Base-by-base conservation (phyloP, 2,888 invertebrate species). In the Axea sp. region DNA sequence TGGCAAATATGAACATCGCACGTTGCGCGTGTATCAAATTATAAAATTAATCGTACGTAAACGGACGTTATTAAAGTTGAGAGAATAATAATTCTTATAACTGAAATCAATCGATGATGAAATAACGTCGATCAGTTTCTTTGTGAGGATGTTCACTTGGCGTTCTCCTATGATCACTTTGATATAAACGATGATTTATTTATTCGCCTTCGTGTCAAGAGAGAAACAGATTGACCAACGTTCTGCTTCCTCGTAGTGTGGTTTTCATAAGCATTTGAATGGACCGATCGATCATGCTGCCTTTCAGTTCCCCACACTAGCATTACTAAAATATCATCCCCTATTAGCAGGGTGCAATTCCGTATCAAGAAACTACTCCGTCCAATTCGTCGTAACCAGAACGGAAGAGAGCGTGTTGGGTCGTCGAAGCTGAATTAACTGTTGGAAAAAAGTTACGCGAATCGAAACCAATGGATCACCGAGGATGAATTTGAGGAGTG, bases 181-280 rank as follows among this genome's bases (percentile, higher is more conserved):
- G 15, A 22, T 33, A 41, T 51, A 45, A 69, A 76, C 69, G 75
- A 83, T 84, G 82, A 84, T 85, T 84, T 84, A 85, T 84, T 84
- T 84, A 84, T 84, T 82, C 77, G 65, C 69, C 77, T 75, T 75
- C 76, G 76, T 81, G 84, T 84, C 84, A 84, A 84, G 81, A 80
- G 78, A 80, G 80, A 86, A 85, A 86, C 83, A 62, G 86, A 86
- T 86, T 83, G 86, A 80, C 75, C 77, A 39, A 8, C 51, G 77
- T 76, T 73, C 74, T 78, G 79, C 76, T 75, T 75, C 76, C 76
- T 71, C 60, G 72, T 65, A 35, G 57, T 69, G 77, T 59, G 75
- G 75, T 77, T 80, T 83, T 82, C 82, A 86, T 86, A 85, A 85
- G 84, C 85, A 87, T 86, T 84, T 84, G 81, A 87, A 86, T 86